Conservation (phyloP, 2,113 vertebrate genomes). For the Engraulis encrasicolus region DNA sequence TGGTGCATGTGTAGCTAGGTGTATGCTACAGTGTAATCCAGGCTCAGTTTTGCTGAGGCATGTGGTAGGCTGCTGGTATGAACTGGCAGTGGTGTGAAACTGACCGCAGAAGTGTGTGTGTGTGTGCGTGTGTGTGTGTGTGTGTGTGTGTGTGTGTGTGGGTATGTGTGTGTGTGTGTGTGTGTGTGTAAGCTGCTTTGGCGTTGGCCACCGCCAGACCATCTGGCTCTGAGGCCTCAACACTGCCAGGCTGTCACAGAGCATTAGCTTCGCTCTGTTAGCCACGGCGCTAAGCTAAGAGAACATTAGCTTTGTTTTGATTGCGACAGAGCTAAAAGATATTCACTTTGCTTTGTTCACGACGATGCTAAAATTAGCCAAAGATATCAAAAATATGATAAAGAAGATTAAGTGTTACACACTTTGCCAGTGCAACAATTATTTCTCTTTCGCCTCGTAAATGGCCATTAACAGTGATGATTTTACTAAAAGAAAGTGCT, state of each 20-base stretch:
- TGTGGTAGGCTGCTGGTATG: neutral
- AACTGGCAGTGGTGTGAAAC: conserved; percentile 13
- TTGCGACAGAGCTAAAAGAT: too few species aligned
- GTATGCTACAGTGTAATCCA: neutral
- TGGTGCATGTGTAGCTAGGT: neutral
- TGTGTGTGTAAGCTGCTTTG: conserved; percentile 19
- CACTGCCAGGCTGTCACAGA: conserved; percentile 51
- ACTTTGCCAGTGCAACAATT: too few species aligned
- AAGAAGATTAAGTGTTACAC: too few species aligned
- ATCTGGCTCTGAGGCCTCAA: conserved; percentile 49
- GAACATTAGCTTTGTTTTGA: too few species aligned
- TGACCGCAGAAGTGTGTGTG: conserved; percentile 17
- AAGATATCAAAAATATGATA: too few species aligned
- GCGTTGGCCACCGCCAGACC: conserved; percentile 21
- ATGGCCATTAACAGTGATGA: too few species aligned
- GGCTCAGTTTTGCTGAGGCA: neutral
- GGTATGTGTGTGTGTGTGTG: conserved; percentile 21
- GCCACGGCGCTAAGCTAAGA: neutral
- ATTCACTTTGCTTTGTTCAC: too few species aligned
- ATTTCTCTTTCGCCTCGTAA: too few species aligned
- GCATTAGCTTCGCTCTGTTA: conserved; percentile 46
- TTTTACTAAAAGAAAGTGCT: too few species aligned
- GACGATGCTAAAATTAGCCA: too few species aligned
- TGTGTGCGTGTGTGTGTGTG: conserved; percentile 23
- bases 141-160: conserved; percentile 4